Percentiles rank a stretch among this genome's conserved stretches.
Evolutionary conservation across 2,113 vertebrate species (phyloP).

Genomic region (Scomber japonicus): DNA sequence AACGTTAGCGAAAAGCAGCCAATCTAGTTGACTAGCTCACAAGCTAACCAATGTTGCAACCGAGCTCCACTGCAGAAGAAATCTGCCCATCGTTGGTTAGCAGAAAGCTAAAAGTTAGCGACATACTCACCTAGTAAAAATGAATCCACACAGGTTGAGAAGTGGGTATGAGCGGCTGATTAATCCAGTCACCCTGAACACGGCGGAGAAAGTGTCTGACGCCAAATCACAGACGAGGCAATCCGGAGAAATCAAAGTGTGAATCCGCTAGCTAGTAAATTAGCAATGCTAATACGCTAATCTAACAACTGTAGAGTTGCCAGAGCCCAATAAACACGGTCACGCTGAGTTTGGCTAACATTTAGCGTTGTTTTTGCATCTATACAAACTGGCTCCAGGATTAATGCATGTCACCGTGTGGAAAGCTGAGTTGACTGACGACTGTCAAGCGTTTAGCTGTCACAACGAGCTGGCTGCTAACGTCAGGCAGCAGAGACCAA

Average conservation of each 20-base stretch:
- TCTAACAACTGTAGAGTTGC: constrained; percentile 32
- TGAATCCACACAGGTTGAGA: constrained; percentile 39
- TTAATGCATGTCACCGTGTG: constrained; percentile 1
- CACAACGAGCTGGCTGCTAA: constrained; percentile 58
- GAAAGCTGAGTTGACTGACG: constrained; percentile 41
- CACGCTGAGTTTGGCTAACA: neutral
- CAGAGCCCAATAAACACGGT: neutral
- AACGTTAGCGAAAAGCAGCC: constrained; percentile 6
- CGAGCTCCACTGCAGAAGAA: constrained; percentile 13
- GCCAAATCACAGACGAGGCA: constrained; percentile 69
- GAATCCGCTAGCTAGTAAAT: constrained; percentile 49
- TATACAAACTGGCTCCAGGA: neutral
- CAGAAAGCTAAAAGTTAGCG: constrained; percentile 13
- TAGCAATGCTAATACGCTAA: constrained; percentile 69
- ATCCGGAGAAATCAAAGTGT: constrained; percentile 63
- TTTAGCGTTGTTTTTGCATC: constrained; percentile 14
- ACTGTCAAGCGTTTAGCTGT: constrained; percentile 58
- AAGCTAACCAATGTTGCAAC: constrained; percentile 38
- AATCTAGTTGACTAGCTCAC: constrained; percentile 33
- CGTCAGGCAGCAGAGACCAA: constrained; percentile 66
- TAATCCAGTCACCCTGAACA: constrained; percentile 34
- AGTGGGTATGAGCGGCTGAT: neutral
- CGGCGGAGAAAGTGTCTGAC: constrained; percentile 10
- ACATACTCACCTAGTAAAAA: constrained; percentile 68
- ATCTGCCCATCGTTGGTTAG: constrained; percentile 15